Evolutionary conservation across 2,797 vertebrate species (phyloP).

Genomic region (Pseudochromis fuscus): DNA sequence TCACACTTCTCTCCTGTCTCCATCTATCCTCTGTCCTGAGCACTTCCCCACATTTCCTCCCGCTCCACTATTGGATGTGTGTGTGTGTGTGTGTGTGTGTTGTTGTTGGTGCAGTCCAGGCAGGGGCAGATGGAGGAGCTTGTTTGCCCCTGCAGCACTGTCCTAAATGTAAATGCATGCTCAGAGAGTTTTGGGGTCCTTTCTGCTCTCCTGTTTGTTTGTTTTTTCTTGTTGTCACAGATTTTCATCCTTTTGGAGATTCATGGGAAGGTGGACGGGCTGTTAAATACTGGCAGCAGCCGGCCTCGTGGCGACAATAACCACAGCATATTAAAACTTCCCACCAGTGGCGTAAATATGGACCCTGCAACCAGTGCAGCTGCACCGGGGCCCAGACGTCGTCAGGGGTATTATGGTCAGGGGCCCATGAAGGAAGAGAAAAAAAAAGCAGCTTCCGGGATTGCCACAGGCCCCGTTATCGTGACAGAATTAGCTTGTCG

Average conservation of each 20-base stretch:
- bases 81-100: not conserved
- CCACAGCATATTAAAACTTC: not conserved
- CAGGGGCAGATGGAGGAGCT: constrained; percentile 67
- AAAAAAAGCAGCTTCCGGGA: too few species aligned
- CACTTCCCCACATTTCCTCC: not conserved
- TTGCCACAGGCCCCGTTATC: too few species aligned
- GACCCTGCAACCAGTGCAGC: too few species aligned
- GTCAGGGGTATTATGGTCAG: too few species aligned
- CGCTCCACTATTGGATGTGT: not conserved
- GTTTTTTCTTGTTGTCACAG: not conserved
- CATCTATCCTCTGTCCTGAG: not conserved
- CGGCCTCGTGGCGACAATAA: not conserved
- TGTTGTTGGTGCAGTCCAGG: constrained; percentile 44
- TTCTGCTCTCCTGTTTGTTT: constrained; percentile 8
- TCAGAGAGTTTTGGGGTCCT: constrained; percentile 43
- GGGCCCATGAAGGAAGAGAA: too few species aligned
- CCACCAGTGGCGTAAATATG: too few species aligned
- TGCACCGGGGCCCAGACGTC: too few species aligned
- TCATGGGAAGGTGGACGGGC: not conserved
- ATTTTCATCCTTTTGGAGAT: not conserved
- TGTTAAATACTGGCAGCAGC: not conserved
- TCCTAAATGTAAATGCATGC: constrained; percentile 63
- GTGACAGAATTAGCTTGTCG: too few species aligned
- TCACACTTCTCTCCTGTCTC: constrained; percentile 11
- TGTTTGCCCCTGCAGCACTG: constrained; percentile 71